These are phyloP conservation scores for Channa argus DNA, from an alignment of 2,113 vertebrate genomes.

Conservation along the genomic window DNA sequence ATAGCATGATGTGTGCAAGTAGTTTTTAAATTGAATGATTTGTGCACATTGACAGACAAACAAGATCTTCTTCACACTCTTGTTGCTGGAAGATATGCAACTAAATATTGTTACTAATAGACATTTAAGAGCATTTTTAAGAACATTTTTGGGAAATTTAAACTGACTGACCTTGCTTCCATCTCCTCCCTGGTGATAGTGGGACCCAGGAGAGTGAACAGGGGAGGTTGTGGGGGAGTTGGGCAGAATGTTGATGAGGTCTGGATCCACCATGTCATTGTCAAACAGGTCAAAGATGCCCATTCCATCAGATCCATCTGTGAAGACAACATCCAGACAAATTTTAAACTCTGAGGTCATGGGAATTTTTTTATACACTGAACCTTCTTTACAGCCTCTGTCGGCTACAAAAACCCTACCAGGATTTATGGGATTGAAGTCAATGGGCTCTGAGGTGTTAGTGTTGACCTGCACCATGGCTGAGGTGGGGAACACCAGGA, in stretches of 20 bases:
- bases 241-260: constrained; percentile 97
- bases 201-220: constrained; percentile 94
- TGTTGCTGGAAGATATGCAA: too few relatives aligned
- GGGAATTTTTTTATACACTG: too few relatives aligned
- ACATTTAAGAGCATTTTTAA: too few relatives aligned
- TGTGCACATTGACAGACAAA: too few relatives aligned
- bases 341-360: not conserved
- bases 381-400: too few relatives aligned
- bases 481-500: constrained; percentile 97
- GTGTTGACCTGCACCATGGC: constrained; percentile 96
- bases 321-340: not conserved
- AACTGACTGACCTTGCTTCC: constrained; percentile 89
- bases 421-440: constrained; percentile 93
- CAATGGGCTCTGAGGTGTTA: constrained; percentile 92
- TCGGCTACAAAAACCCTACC: constrained; percentile 78
- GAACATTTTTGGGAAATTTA: too few relatives aligned
- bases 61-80: too few relatives aligned
- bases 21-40: too few relatives aligned
- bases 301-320: constrained; percentile 95
- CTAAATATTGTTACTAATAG: too few relatives aligned
- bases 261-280: constrained; percentile 93
- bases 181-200: constrained; percentile 95
- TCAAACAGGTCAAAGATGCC: constrained; percentile 94
- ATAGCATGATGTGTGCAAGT: too few relatives aligned
- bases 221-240: constrained; percentile 93